Base-by-base conservation (phyloP, 2,113 vertebrate species). In the Lethenteron reissneri region DNA sequence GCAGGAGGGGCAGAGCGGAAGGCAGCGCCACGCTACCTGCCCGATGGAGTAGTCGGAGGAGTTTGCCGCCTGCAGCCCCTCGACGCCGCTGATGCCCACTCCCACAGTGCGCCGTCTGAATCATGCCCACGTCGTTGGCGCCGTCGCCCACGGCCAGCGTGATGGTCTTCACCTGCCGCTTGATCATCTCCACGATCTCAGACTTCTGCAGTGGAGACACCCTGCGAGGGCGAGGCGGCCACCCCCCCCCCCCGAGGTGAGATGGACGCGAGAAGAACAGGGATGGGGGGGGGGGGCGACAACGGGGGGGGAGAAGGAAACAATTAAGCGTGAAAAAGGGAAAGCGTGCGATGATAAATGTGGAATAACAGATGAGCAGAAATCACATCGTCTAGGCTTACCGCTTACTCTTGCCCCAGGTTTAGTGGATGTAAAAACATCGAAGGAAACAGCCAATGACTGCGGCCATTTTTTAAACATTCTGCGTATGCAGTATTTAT, bases 11-110 rank as follows among this genome's bases (percentile, higher is more conserved):
- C 41, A 5, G 41, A 41, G 41, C 41, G 41, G 41, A 41, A 41
- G 41, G 41, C 41, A 41, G 41, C 41, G 41, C 41, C 41, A 41
- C 15, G 70, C 75, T 75, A 95, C 94, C 86, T 99, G 94, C 60
- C 91, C 94, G 74, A 99, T 96, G n/a, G 92, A 99, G 79, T 99
- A 99, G 76, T 99, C 94, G 1, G 94, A 99, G 72, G 94, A 97
- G 80, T 99, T 99, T 25, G 94, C 92, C 2, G 92, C 94, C 78
- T 99, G 94, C 9, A 97, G 84, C 56, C 94, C 94, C 78, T 99
- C 94, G 13, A 97, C 97, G 70, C 94, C 94, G 12, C 91, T 95
- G 76, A 99, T 97, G 25, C 94, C 94, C 57, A 99, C 87, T 3
- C 94, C 94, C 1, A 99, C 92, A n/a, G 1, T 99, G 92, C 9